phyloP scores from a whole-genome alignment of 2,888 invertebrate species.

The Cataglyphis livida region DNA sequence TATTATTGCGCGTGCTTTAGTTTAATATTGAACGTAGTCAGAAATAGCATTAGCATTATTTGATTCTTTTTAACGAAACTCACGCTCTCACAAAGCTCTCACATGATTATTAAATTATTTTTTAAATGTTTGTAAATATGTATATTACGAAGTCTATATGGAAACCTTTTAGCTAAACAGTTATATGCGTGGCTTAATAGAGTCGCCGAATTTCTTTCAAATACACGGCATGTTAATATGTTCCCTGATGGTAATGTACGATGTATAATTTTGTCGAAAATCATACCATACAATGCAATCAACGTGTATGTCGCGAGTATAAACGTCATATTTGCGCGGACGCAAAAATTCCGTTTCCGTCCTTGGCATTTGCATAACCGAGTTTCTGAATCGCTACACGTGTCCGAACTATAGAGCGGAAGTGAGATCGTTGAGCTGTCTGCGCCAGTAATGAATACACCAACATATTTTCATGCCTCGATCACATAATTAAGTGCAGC shows the following conservation, averaged over 20 bases:
- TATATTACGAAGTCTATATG: neutral
- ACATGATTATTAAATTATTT: neutral
- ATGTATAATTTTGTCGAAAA: conserved; percentile 38
- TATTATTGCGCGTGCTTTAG: neutral
- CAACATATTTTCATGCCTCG: conserved; percentile 13
- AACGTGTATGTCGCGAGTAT: conserved; percentile 21
- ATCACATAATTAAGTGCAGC: conserved; percentile 36
- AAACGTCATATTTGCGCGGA: conserved; percentile 43
- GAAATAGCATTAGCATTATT: neutral
- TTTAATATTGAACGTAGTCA: neutral
- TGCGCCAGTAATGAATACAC: conserved; percentile 16
- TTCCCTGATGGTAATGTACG: conserved; percentile 22
- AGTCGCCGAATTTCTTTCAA: conserved; percentile 32
- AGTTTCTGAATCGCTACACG: conserved; percentile 53
- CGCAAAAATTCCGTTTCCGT: conserved; percentile 59
- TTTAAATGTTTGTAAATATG: neutral
- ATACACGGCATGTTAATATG: conserved; percentile 26
- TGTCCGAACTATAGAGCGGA: conserved; percentile 43
- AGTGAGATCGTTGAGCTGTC: conserved; percentile 47
- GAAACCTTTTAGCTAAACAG: neutral
- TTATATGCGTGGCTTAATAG: conserved; percentile 18
- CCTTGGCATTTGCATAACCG: conserved; percentile 63
- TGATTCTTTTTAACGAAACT: neutral
- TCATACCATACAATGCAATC: conserved; percentile 48
- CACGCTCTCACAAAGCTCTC: neutral